Evolutionary conservation across 64 coral and sea anemone species (phyloP).

Genomic region (Dendronephthya gigantea): DNA sequence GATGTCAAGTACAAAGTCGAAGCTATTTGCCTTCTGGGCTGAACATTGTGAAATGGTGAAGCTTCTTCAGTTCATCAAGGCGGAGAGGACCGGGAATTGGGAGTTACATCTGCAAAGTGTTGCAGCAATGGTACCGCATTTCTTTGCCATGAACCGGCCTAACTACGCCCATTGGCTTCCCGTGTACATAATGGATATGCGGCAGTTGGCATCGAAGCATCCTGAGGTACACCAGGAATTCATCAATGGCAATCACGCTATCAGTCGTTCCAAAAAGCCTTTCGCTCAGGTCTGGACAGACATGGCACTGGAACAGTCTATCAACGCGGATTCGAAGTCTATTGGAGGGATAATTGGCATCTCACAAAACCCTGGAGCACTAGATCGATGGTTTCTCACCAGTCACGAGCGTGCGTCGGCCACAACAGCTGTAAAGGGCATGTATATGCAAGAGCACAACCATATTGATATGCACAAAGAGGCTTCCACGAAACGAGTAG

Average conservation of each 20-base stretch:
- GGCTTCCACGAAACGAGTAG: too few species aligned
- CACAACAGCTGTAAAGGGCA: too few species aligned
- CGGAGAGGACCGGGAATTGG: constrained; percentile 37
- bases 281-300: constrained; percentile 31
- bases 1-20: too few species aligned
- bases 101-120: constrained; percentile 40
- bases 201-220: neutral
- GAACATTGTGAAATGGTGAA: constrained; percentile 35
- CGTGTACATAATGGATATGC: constrained; percentile 31
- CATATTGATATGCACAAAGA: too few species aligned
- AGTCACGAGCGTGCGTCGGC: too few species aligned
- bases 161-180: constrained; percentile 41
- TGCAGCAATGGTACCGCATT: constrained; percentile 45
- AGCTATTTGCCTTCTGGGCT: constrained; percentile 44
- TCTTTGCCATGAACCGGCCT: constrained; percentile 41
- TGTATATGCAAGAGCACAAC: too few species aligned
- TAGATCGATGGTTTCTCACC: neutral
- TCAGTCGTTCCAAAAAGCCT: constrained; percentile 9
- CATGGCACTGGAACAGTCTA: constrained; percentile 30
- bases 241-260: neutral
- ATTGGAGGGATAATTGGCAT: constrained; percentile 31
- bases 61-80: constrained; percentile 42
- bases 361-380: neutral
- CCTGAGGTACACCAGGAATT: constrained; percentile 13
- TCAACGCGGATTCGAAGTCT: constrained; percentile 27